Evolutionary conservation across 2,113 vertebrate genomes (phyloP).

Genomic region (Mesitornis unicolor): DNA sequence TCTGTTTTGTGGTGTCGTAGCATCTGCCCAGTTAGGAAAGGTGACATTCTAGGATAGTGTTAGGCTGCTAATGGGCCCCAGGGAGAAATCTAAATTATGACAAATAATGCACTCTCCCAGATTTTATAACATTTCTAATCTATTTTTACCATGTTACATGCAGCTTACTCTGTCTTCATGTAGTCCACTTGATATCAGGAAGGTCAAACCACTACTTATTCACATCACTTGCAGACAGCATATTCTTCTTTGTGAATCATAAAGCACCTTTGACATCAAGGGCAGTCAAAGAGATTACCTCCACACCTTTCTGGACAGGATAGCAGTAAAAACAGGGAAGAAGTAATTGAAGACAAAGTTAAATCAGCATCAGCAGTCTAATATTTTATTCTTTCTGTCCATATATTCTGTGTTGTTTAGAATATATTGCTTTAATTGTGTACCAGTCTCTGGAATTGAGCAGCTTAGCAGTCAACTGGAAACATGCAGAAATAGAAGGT

Average conservation of each 20-base stretch:
- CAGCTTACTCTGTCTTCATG: conserved; percentile 48
- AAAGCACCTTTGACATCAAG: conserved; percentile 72
- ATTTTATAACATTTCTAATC: conserved; percentile 32
- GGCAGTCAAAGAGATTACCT: conserved; percentile 52
- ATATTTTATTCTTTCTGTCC: background rate
- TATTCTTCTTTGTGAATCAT: conserved; percentile 63
- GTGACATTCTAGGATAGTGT: background rate
- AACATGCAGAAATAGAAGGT: background rate
- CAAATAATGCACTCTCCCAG: background rate
- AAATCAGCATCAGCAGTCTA: conserved; percentile 17
- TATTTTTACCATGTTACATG: conserved; percentile 38
- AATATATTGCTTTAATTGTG: conserved; percentile 1
- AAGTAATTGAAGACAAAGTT: conserved; percentile 31
- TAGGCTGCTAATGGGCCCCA: background rate
- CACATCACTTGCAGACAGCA: conserved; percentile 43
- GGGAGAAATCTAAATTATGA: conserved; percentile 44
- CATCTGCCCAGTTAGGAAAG: background rate
- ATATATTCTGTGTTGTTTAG: background rate
- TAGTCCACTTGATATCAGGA: conserved; percentile 26
- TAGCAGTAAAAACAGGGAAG: conserved; percentile 22
- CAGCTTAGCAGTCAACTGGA: background rate
- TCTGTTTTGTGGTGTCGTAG: background rate
- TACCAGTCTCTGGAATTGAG: background rate
- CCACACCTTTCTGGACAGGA: conserved; percentile 28
- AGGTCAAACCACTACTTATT: conserved; percentile 67